phyloP scores from a whole-genome alignment of 1,140 invertebrate genomes.

The Idris sp. region DNA sequence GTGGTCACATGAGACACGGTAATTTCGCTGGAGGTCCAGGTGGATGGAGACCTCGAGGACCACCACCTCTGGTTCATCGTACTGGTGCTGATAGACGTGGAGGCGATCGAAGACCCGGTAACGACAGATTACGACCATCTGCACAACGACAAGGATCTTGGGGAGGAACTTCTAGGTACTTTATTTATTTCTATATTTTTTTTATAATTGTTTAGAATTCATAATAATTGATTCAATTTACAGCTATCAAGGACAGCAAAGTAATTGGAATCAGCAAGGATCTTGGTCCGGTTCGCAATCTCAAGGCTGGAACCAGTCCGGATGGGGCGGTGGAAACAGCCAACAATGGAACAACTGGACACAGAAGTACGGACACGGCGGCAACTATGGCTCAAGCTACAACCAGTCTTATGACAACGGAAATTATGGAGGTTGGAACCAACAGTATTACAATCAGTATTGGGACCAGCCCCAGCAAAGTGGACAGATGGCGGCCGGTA shows the following conservation, averaged over 20 bases:
- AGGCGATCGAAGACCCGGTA: slow-evolving; percentile 67
- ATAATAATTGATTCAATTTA: too few relatives aligned
- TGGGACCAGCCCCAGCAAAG: slow-evolving; percentile 72
- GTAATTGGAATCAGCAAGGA: slow-evolving; percentile 62
- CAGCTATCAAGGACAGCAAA: slow-evolving; percentile 68
- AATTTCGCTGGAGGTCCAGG: slow-evolving; percentile 48
- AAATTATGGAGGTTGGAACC: slow-evolving; percentile 74
- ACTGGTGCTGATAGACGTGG: slow-evolving; percentile 67
- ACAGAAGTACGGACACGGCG: slow-evolving; percentile 71
- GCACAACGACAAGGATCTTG: slow-evolving; percentile 64
- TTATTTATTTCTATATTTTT: slow-evolving; percentile 11
- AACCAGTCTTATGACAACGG: slow-evolving; percentile 73
- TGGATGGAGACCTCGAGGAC: slow-evolving; percentile 61
- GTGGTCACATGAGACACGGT: slow-evolving; percentile 70
- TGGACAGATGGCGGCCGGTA: slow-evolving; percentile 65
- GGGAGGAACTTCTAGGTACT: slow-evolving; percentile 69
- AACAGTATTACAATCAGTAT: slow-evolving; percentile 78
- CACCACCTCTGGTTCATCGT: slow-evolving; percentile 54
- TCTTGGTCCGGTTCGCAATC: slow-evolving; percentile 59
- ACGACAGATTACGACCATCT: slow-evolving; percentile 66
- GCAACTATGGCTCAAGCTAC: slow-evolving; percentile 65
- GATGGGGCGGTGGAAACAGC: slow-evolving; percentile 65
- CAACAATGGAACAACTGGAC: slow-evolving; percentile 71
- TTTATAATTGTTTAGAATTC: too few relatives aligned
- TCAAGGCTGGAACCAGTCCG: slow-evolving; percentile 60